phyloP scores from a whole-genome alignment of 2,888 invertebrate species.

The Brachyptera risi region DNA sequence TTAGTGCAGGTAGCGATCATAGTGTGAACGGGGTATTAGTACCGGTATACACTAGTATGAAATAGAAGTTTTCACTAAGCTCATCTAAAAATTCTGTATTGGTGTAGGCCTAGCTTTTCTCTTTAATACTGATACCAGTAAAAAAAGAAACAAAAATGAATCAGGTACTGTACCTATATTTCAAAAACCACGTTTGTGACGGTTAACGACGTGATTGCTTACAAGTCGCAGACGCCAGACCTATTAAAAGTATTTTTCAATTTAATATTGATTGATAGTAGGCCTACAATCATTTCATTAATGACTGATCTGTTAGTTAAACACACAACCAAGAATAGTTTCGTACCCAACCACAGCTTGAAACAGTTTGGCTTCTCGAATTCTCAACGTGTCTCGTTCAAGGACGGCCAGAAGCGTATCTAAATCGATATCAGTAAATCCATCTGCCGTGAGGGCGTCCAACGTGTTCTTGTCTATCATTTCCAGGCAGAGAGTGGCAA shows the following conservation, averaged over 20 bases:
- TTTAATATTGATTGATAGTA: not conserved
- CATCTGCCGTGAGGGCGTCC: slow-evolving; percentile 74
- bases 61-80: too few species aligned
- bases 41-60: too few species aligned
- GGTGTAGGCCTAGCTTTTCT: too few species aligned
- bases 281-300: not conserved
- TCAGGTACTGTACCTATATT: too few species aligned
- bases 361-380: slow-evolving; percentile 74
- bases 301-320: not conserved
- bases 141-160: too few species aligned
- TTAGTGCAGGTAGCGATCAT: too few species aligned
- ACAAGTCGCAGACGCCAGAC: too few species aligned
- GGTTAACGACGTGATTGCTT: too few species aligned
- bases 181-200: too few species aligned
- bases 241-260: not conserved
- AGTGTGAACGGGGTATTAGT: too few species aligned
- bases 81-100: too few species aligned
- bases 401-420: slow-evolving; percentile 73
- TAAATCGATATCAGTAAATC: slow-evolving; percentile 76
- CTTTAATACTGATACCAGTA: too few species aligned
- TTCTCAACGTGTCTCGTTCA: slow-evolving; percentile 72
- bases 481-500: slow-evolving; percentile 76
- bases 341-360: slow-evolving; percentile 59
- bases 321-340: not conserved
- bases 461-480: slow-evolving; percentile 79